A percentile compares a stretch with the other conserved stretches of the same genome.
Conservation (phyloP, 1,140 invertebrate genomes). For the Euschistus heros region DNA sequence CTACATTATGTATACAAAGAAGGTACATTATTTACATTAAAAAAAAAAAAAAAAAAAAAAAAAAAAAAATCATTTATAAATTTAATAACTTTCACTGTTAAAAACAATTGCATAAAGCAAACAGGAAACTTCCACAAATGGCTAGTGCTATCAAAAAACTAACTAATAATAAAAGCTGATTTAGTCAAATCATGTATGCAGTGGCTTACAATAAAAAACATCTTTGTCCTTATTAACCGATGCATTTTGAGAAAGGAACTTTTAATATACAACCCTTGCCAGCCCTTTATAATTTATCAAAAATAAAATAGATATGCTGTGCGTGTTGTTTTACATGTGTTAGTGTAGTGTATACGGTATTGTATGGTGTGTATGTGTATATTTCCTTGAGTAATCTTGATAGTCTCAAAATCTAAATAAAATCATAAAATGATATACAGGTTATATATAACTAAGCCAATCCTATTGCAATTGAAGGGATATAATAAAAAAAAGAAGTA, state of each 20-base stretch:
- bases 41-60: too few species aligned
- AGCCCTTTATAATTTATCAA: conserved; percentile 14
- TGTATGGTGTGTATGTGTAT: neutral
- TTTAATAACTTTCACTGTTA: neutral
- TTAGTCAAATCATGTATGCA: neutral
- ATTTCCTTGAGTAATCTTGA: neutral
- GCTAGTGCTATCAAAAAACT: conserved; percentile 10
- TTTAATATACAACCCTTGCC: conserved; percentile 22
- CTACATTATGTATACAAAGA: too few species aligned
- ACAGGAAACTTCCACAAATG: neutral
- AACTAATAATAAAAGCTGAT: conserved; percentile 8
- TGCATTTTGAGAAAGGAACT: conserved; percentile 24
- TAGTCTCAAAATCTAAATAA: neutral
- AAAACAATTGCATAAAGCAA: conserved; percentile 12
- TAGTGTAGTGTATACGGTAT: neutral
- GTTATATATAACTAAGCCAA: too few species aligned
- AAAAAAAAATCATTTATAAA: neutral
- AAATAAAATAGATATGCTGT: neutral
- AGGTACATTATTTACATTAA: too few species aligned
- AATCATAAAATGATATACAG: neutral
- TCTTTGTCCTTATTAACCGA: conserved; percentile 13
- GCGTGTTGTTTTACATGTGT: neutral
- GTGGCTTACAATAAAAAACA: neutral
- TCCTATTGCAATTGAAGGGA: too few species aligned
- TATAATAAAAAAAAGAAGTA: too few species aligned